A percentile compares a stretch with the other conserved stretches of the same genome.
Evolutionary conservation across 2,888 invertebrate genomes (phyloP).

Genomic region (Drosophila kanekoi): DNA sequence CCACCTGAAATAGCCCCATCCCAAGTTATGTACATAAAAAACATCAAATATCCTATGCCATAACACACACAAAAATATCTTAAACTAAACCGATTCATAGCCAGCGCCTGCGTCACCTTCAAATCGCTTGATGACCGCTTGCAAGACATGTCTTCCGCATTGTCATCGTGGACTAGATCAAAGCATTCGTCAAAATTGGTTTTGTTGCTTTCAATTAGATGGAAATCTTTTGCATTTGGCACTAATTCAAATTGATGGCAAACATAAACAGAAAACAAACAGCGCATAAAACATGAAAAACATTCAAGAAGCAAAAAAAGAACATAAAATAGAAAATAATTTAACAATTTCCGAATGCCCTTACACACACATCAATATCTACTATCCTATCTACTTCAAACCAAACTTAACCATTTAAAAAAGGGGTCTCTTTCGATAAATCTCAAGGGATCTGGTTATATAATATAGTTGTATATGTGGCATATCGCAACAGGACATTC

Average conservation of each 20-base stretch:
- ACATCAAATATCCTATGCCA: background rate
- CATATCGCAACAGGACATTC: too few relatives aligned
- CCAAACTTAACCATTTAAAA: too few relatives aligned
- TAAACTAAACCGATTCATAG: too few relatives aligned
- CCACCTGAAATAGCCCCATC: too few relatives aligned
- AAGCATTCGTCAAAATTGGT: constrained; percentile 50
- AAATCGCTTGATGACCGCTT: background rate
- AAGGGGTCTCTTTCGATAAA: too few relatives aligned
- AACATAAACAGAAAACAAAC: constrained; percentile 35
- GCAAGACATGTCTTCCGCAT: constrained; percentile 30
- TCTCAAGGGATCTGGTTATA: too few relatives aligned
- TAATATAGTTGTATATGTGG: too few relatives aligned
- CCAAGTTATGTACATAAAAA: too few relatives aligned
- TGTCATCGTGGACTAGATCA: constrained; percentile 40
- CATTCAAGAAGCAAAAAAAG: background rate
- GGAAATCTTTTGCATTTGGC: constrained; percentile 29
- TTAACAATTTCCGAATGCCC: background rate
- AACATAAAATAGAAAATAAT: background rate
- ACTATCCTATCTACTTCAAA: too few relatives aligned
- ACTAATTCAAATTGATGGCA: constrained; percentile 51
- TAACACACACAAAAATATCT: background rate
- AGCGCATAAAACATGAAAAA: constrained; percentile 41
- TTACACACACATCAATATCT: too few relatives aligned
- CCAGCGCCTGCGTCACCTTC: background rate
- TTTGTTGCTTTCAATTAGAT: constrained; percentile 53